Evolutionary conservation across 1,140 invertebrate genomes (phyloP), one percentile per base, ranked within the genome.

Genomic region (Triops cancriformis): DNA sequence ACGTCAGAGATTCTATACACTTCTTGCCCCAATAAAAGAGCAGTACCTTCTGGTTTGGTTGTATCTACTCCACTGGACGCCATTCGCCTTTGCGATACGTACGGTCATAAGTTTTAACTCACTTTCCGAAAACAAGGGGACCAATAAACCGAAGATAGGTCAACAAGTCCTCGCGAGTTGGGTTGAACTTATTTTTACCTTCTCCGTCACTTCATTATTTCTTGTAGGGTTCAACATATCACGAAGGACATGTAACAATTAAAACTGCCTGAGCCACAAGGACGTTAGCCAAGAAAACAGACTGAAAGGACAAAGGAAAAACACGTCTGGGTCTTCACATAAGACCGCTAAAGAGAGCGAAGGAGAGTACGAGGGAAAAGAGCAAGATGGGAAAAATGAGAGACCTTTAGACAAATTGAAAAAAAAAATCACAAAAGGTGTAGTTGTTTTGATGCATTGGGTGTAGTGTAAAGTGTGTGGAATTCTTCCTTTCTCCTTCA

Each of bases 1-100:
- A 64, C 51, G 51, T 64, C 51, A 64, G 51, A 64, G 51, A 64
- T 64, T 64, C 51, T 64, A 23, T 64, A 64, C 51, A 64, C 51
- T 64, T 64, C 18, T 14, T 64, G 14, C 23, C 23, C 18, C 51
- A 18, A n/a, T 23, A 23, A 64, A 64, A n/a, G 51, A 64, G 51
- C 14, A 23, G 18, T 64, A 23, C 5, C 51, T 6, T n/a, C 23
- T 23, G 51, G 9, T 64, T 64, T 23, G 51, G n/a, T 64, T 23
- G 14, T 18, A 64, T 64, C 51, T 64, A 64, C 51, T 64, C 51
- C 51, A 64, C 51, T 64, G 4, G 51, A 64, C 6, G 51, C 51
- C 51, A 64, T 6, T 23, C 23, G 51, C 23, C 51, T 37, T 7
- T 64, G 51, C 10, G 51, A 64, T 18, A 23, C 23, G 51, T 64